Base-by-base conservation (phyloP, 2,888 invertebrate genomes). In the Tenthredo scrophulariae region DNA sequence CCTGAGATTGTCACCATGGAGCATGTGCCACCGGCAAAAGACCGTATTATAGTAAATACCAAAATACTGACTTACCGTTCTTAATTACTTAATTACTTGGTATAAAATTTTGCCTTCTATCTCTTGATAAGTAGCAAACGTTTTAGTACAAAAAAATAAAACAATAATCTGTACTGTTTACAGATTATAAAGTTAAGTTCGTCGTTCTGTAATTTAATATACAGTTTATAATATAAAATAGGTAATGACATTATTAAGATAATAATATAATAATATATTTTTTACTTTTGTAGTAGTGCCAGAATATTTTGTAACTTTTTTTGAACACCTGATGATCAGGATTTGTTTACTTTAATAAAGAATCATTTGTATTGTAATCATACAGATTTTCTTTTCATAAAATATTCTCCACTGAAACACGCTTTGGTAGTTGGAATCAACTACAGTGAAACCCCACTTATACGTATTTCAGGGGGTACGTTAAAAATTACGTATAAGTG, bases 131-230 rank as follows among this genome's bases (percentile, higher is more conserved):
- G 40, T 58, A 37, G 75, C 26, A 54, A 77, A 77, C 22, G 37
- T 37, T 74, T 40, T 79, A 65, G 50, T 67, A 65, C 50, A 67
- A 82, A 72, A 72, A 72, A 37, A 13, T 62, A 62, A n/a, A 65
- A 40, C n/a, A 26, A n/a, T 84, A 65, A 33, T 77, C 46, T 65
- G 46, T 77, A 84, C n/a, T 29, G 46, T 83, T 83, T 67, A 67
- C 83, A 83, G 83, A 83, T 40, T 67, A 46, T 43, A 83, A 67
- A 46, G 29, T 18, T 46, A 46, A 65, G 65, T 65, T 87, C 87
- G 85, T 89, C 88, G 86, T 89, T 89, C 88, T 89, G 80, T 88
- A 89, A 65, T 88, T 86, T 86, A 86, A 85, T 87, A 58, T 87
- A 88, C 87, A 85, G 72, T 87, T 86, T 84, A 86, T 86, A 85